phyloP scores from a whole-genome alignment of 1,140 invertebrate species.

The Oscheius sp. region DNA sequence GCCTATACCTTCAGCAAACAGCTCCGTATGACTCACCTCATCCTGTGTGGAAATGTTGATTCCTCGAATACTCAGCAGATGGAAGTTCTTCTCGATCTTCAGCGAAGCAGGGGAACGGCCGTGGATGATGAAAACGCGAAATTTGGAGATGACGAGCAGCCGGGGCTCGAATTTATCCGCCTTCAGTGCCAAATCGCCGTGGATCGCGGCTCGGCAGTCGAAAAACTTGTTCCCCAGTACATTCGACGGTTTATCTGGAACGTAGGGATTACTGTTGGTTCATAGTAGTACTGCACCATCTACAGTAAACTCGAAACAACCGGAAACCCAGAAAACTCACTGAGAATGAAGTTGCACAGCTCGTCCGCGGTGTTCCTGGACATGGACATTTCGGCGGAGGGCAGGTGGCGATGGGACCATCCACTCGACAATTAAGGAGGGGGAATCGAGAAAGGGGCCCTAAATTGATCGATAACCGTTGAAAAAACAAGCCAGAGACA shows the following conservation, averaged over 20 bases:
- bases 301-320: background rate
- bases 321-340: conserved; percentile 28
- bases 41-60: conserved; percentile 42
- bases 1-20: background rate
- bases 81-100: conserved; percentile 56
- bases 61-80: conserved; percentile 48
- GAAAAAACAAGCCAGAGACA: no score
- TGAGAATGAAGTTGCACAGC: conserved; percentile 49
- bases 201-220: conserved; percentile 47
- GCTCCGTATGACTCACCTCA: conserved; percentile 37
- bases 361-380: conserved; percentile 47
- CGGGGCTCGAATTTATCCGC: conserved; percentile 52
- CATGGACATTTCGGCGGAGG: conserved; percentile 53
- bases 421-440: no score
- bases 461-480: no score
- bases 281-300: background rate
- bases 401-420: no score
- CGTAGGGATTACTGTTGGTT: background rate
- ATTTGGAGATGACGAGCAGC: conserved; percentile 57
- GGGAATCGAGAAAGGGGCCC: no score
- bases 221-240: conserved; percentile 59
- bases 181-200: conserved; percentile 46
- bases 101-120: conserved; percentile 49
- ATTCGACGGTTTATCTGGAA: conserved; percentile 50
- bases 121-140: conserved; percentile 41